Percentiles rank a stretch among this genome's conserved stretches.
Conservation (phyloP, 2,797 vertebrate species). For the Spea hammondii region DNA sequence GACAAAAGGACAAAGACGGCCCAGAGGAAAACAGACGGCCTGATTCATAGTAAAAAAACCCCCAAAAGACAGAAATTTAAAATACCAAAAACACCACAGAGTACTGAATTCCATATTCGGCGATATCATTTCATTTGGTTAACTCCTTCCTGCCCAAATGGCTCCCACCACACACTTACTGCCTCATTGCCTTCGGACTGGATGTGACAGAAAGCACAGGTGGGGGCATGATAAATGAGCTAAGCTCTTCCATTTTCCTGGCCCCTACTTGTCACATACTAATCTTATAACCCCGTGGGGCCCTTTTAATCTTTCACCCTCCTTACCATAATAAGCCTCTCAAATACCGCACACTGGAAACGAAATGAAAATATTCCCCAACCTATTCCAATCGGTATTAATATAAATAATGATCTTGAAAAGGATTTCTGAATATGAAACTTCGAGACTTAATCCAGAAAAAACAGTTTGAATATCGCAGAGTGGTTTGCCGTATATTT, state of each 20-base stretch:
- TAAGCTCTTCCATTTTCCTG: conserved; percentile 74
- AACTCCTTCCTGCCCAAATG: conserved; percentile 56
- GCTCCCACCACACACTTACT: conserved; percentile 67
- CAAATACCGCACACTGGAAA: conserved; percentile 49
- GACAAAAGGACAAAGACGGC: not conserved
- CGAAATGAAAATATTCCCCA: conserved; percentile 49
- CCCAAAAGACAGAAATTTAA: not conserved
- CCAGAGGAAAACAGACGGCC: not conserved
- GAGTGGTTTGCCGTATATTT: conserved; percentile 45
- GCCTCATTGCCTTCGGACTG: conserved; percentile 67
- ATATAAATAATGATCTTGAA: conserved; percentile 34
- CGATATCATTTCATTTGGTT: conserved; percentile 64
- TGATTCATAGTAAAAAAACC: not conserved
- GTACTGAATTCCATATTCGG: no score
- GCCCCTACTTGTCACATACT: conserved; percentile 70
- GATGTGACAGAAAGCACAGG: conserved; percentile 77
- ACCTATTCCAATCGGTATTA: conserved; percentile 20
- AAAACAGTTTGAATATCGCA: conserved; percentile 28
- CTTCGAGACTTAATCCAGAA: conserved; percentile 37
- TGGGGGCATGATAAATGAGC: conserved; percentile 73
- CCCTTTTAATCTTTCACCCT: conserved; percentile 79
- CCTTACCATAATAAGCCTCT: conserved; percentile 81
- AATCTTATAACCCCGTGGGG: conserved; percentile 76
- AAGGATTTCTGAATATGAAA: conserved; percentile 41
- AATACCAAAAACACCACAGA: no score